Conservation (phyloP, 2,113 vertebrate genomes). For the Charina bottae region DNA sequence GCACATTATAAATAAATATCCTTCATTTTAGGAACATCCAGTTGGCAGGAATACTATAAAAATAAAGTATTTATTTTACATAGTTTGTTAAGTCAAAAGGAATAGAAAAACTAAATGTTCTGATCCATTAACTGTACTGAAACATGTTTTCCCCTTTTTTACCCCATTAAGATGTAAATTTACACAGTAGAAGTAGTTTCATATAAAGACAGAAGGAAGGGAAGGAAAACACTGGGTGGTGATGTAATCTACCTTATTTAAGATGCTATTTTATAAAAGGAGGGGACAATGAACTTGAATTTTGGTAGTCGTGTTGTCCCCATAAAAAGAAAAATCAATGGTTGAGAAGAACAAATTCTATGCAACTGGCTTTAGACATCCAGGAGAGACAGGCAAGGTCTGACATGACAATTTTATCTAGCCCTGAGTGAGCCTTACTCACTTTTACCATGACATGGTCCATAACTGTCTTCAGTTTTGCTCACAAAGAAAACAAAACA, state of each 20-base stretch:
- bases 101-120: slow-evolving; percentile 40
- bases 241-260: not conserved
- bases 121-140: slow-evolving; percentile 12
- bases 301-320: not conserved
- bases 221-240: not conserved
- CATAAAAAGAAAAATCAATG: not conserved
- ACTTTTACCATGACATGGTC: not conserved
- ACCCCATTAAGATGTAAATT: not conserved
- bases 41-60: slow-evolving; percentile 49
- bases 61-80: slow-evolving; percentile 60
- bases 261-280: not conserved
- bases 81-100: slow-evolving; percentile 33
- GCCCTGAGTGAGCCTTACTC: not conserved
- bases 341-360: not conserved
- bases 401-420: not conserved
- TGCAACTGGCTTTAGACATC: too few relatives aligned
- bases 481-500: not conserved
- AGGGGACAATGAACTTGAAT: not conserved
- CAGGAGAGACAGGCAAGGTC: too few relatives aligned
- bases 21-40: fast-evolving
- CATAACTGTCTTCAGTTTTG: not conserved
- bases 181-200: slow-evolving; percentile 14
- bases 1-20: not conserved
- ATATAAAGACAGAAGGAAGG: not conserved
- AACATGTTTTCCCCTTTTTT: slow-evolving; percentile 8